A percentile compares a stretch with the other conserved stretches of the same genome.
Evolutionary conservation across 2,797 vertebrate species (phyloP).

Genomic region (Semotilus atromaculatus): DNA sequence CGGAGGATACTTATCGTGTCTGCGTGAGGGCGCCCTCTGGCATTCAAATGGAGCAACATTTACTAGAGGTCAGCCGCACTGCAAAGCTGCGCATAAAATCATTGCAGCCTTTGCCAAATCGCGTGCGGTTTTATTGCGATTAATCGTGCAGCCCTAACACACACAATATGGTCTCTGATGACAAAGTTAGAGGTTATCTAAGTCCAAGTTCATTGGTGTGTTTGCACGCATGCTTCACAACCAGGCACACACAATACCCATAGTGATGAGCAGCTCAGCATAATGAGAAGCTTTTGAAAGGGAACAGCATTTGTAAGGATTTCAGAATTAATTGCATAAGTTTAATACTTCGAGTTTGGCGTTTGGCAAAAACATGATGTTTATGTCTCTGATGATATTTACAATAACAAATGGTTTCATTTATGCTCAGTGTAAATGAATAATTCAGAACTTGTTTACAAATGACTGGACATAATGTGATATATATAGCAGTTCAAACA

Average conservation of each 20-base stretch:
- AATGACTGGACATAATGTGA: neutral
- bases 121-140: no score
- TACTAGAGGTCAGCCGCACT: no score
- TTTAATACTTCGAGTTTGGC: neutral
- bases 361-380: neutral
- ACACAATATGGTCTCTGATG: no score
- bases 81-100: no score
- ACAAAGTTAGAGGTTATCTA: neutral
- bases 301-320: neutral
- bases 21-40: no score
- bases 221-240: neutral
- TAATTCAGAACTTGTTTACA: constrained; percentile 22
- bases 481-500: neutral
- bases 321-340: neutral
- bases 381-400: constrained; percentile 4
- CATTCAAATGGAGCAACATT: no score
- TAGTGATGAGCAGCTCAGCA: neutral
- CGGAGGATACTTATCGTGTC: no score
- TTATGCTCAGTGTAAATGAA: neutral
- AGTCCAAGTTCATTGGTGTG: neutral
- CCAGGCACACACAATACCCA: neutral
- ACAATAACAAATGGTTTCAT: neutral
- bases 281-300: neutral
- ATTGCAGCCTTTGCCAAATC: no score
- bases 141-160: no score